Evolutionary conservation across 2,113 vertebrate species (phyloP), one percentile per base, ranked within the genome.

Genomic region (Nematolebias whitei): DNA sequence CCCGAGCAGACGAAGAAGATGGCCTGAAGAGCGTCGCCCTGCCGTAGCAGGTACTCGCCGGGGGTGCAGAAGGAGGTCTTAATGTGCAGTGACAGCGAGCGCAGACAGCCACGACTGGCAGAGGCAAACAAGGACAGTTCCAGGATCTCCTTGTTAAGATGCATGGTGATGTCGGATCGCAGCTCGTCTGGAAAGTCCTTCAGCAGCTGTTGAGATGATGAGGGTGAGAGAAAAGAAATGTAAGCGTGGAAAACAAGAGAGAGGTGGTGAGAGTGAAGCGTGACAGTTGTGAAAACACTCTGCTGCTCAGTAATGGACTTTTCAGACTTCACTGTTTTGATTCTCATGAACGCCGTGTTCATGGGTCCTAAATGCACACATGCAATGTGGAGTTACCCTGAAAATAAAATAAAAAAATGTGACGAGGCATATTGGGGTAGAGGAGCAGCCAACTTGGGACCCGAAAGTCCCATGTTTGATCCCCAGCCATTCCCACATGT

Each of bases 1-100:
- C 98, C 98, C 2, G 98, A 99, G 91, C 98, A 99, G 61, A 99
- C 97, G 12, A 99, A 96, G 87, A 97, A 99, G 90, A 99, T 95
- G 16, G 97, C 98, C 88, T 99, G 98, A 72, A 99, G 91, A 24
- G 97, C 97, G n/a, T 99, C 97, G 20, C 98, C 98, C 87, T 99
- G 96, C 16, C 98, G 94, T 20, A 99, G 94, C 61, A 99, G 95
- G 85, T 95, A 98, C 88, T 99, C 97, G 65, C 97, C 98, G 0
- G 98, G 98, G 71, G 96, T 96, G 69, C 97, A 99, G 91, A 99
- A 99, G 47, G 96, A 95, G 22, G 95, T 98, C 92, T 98, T 99
- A 88, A 99, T 98, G 91, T 98, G 98, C 68, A 98, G 93, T 43
- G 97, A 99, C 79, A 99, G 90, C 68, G 97, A 98, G 88, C 97